A percentile compares a stretch with the other conserved stretches of the same genome.
Conservation (phyloP, 2,888 invertebrate species). For the Lumbricus terrestris region DNA sequence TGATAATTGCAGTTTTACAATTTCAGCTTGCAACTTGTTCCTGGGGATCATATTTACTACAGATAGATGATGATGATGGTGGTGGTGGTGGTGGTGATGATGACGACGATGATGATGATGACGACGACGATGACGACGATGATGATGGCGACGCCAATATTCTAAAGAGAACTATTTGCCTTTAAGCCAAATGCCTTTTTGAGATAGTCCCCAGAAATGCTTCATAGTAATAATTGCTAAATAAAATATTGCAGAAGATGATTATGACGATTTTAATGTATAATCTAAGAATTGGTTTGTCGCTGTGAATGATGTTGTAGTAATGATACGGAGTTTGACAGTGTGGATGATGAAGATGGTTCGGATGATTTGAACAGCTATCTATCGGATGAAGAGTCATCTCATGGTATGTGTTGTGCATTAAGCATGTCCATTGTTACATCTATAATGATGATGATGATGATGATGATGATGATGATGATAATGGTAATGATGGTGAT, state of each 20-base stretch:
- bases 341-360: background rate
- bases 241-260: background rate
- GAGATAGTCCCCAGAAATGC: too few relatives aligned
- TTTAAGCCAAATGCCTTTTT: too few relatives aligned
- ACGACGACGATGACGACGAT: too few relatives aligned
- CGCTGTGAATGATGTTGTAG: background rate
- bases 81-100: too few relatives aligned
- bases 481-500: background rate
- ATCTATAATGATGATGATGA: background rate
- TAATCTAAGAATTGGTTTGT: background rate
- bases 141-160: too few relatives aligned
- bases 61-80: too few relatives aligned
- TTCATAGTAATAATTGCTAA: too few relatives aligned
- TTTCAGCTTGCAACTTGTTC: too few relatives aligned
- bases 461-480: background rate
- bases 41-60: too few relatives aligned
- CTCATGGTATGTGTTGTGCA: conserved; percentile 12
- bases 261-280: background rate
- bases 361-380: background rate
- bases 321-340: background rate
- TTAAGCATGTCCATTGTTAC: background rate
- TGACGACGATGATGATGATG: too few relatives aligned
- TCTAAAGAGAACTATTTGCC: too few relatives aligned
- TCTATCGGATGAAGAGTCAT: conserved; percentile 21
- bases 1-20: too few relatives aligned